A percentile compares a stretch with the other conserved stretches of the same genome.
phyloP scores from a whole-genome alignment of 2,113 vertebrate genomes.

The Sander lucioperca region DNA sequence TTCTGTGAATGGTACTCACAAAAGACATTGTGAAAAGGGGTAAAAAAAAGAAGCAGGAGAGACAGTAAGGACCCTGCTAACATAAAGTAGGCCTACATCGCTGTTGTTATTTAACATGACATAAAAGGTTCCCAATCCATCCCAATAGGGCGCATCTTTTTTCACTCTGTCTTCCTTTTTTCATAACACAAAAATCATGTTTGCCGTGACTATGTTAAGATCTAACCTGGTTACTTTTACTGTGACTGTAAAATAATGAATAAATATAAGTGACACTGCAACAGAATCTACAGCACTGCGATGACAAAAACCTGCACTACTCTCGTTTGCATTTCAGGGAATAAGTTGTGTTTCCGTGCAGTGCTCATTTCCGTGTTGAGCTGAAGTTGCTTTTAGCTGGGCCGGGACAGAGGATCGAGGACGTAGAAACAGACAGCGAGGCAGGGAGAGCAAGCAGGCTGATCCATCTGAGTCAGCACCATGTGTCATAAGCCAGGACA shows the following conservation, averaged over 20 bases:
- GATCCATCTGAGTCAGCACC: conserved; percentile 72
- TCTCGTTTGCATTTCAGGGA: conserved; percentile 21
- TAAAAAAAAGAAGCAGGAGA: conserved; percentile 17
- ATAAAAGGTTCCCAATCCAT: conserved; percentile 15
- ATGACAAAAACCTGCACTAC: conserved; percentile 6
- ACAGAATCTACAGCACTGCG: neutral
- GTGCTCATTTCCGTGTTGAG: conserved; percentile 11
- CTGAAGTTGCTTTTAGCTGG: conserved; percentile 44
- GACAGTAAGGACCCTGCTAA: neutral
- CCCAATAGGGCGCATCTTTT: neutral
- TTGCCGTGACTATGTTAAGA: conserved; percentile 3
- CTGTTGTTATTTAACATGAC: conserved; percentile 46
- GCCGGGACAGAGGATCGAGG: conserved; percentile 42
- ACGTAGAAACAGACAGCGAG: conserved; percentile 37
- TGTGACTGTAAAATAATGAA: conserved; percentile 20
- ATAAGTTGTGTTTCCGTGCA: conserved; percentile 15
- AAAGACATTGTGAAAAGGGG: conserved; percentile 2
- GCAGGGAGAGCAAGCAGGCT: conserved; percentile 32
- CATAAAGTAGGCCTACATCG: conserved; percentile 17
- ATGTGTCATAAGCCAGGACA: conserved; percentile 66
- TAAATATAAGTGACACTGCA: conserved; percentile 11
- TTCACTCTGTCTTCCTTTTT: neutral
- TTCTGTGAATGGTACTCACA: conserved; percentile 30
- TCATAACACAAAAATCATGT: conserved; percentile 14
- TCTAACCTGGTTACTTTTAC: conserved; percentile 9